Conservation (phyloP, 2,113 vertebrate genomes). For the Narcine bancroftii region DNA sequence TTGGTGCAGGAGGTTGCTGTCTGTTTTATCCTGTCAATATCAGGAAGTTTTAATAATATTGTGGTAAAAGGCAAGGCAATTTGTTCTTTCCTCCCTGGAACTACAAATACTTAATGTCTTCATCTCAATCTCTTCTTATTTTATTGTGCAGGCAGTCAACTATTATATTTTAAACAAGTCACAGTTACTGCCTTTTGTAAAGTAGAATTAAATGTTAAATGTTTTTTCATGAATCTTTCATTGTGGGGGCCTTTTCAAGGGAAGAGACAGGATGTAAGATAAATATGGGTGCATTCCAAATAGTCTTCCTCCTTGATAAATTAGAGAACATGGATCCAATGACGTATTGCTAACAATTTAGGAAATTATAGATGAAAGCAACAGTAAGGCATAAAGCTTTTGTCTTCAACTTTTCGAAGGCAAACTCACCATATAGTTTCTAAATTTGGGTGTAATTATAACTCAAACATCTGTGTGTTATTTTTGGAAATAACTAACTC, state of each 20-base stretch:
- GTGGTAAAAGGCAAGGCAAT: not conserved
- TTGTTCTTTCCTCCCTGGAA: not conserved
- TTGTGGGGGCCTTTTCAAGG: not conserved
- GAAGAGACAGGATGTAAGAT: not conserved
- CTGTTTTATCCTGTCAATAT: no score
- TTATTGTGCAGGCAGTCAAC: not conserved
- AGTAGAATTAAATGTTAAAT: not conserved
- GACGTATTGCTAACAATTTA: not conserved
- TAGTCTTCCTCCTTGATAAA: not conserved
- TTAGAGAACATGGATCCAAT: not conserved
- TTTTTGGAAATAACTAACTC: constrained; percentile 19
- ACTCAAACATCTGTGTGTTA: not conserved
- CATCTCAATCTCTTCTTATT: not conserved
- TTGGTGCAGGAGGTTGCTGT: no score
- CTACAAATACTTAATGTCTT: not conserved
- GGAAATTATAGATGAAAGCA: not conserved
- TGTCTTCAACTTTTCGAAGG: not conserved
- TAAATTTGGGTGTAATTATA: not conserved
- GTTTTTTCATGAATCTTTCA: not conserved
- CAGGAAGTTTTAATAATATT: no score
- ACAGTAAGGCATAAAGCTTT: not conserved
- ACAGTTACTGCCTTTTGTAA: not conserved
- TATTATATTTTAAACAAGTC: not conserved
- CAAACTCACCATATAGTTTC: not conserved
- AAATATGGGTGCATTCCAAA: not conserved